These are phyloP conservation scores for Synergus laeviventris DNA, from an alignment of 2,888 invertebrate species.

Conservation along the genomic window DNA sequence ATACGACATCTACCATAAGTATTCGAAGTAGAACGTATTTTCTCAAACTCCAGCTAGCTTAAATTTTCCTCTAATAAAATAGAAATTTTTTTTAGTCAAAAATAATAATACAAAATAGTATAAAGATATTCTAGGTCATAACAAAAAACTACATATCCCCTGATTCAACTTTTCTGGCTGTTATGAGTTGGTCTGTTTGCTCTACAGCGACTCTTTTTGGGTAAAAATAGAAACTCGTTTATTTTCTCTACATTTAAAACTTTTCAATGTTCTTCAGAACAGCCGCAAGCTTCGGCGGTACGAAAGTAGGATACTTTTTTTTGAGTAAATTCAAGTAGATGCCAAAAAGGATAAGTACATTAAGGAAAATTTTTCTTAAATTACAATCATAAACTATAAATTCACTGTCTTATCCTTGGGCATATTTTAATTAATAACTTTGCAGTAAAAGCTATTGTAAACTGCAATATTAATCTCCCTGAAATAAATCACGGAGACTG, in stretches of 20 bases:
- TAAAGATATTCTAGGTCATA: conserved; percentile 12
- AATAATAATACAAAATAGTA: too few species aligned
- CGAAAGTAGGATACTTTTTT: not conserved
- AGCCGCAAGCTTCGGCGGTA: not conserved
- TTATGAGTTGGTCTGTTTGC: not conserved
- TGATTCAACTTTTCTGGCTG: not conserved
- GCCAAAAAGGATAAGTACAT: not conserved
- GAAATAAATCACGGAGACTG: not conserved
- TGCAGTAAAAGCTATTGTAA: not conserved
- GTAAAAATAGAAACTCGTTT: conserved; percentile 6
- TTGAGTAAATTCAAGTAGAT: not conserved
- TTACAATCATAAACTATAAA: not conserved
- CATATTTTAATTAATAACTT: not conserved
- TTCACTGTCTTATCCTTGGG: not conserved
- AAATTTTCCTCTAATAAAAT: too few species aligned
- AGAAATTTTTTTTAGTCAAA: too few species aligned
- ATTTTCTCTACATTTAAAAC: not conserved
- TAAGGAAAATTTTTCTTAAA: too few species aligned
- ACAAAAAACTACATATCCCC: not conserved
- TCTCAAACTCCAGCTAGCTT: too few species aligned
- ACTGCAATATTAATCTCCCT: not conserved
- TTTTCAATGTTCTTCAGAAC: not conserved
- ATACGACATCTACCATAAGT: too few species aligned
- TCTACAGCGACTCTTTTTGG: not conserved
- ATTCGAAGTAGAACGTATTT: too few species aligned